Conservation (phyloP, 1,140 invertebrate species). For the Rhynchophorus ferrugineus region DNA sequence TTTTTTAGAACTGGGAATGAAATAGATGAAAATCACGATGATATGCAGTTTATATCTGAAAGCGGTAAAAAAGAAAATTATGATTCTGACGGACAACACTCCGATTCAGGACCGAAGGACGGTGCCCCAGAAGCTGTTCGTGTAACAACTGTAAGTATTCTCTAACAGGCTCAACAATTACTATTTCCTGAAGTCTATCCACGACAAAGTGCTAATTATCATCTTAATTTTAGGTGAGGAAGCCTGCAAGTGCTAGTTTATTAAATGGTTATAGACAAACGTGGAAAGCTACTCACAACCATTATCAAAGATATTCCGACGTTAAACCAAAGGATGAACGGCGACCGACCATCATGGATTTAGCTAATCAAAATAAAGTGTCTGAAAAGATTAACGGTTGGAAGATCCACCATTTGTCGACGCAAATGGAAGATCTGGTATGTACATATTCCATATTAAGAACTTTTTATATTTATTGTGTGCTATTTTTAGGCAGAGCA, state of each 20-base stretch:
- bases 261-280: conserved; percentile 42
- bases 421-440: conserved; percentile 90
- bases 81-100: conserved; percentile 35
- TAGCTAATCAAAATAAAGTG: conserved; percentile 83
- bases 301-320: conserved; percentile 82
- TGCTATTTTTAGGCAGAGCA: conserved; percentile 43
- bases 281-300: conserved; percentile 60
- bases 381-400: conserved; percentile 87
- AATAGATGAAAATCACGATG: conserved; percentile 57
- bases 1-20: conserved; percentile 58
- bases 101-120: conserved; percentile 35
- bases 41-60: conserved; percentile 60
- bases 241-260: conserved; percentile 43
- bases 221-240: conserved; percentile 21
- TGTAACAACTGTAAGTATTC: conserved; percentile 25
- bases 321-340: conserved; percentile 81
- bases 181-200: not conserved
- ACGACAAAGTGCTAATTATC: not conserved
- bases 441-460: conserved; percentile 25
- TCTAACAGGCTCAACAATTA: not conserved
- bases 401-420: conserved; percentile 87
- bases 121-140: conserved; percentile 30
- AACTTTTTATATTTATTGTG: not conserved
- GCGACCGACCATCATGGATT: conserved; percentile 73
- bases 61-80: conserved; percentile 43